Evolutionary conservation across 2,888 invertebrate species (phyloP).

Genomic region (Argyra leucocephala): DNA sequence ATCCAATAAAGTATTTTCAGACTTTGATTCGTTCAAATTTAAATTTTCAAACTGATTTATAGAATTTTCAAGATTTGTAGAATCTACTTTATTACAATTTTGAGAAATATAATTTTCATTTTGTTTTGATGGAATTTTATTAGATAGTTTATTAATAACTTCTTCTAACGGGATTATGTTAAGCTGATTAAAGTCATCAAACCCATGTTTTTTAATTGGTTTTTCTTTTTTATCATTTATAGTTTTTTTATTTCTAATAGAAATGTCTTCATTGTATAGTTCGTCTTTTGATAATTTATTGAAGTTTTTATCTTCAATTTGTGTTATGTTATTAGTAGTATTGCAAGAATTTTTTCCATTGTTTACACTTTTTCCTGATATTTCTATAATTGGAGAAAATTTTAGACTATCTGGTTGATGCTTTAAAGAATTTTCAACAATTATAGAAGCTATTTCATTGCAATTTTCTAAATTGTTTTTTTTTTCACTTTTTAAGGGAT

Average conservation of each 20-base stretch:
- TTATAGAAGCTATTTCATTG: too few species aligned
- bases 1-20: slow-evolving; percentile 8
- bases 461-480: too few species aligned
- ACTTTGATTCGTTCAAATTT: neutral
- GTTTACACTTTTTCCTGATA: too few species aligned
- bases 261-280: neutral
- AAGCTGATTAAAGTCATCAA: neutral
- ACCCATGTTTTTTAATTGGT: neutral
- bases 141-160: neutral
- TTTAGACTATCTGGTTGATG: too few species aligned
- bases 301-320: neutral
- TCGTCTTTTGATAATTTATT: neutral
- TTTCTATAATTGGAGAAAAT: too few species aligned
- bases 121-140: too few species aligned
- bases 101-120: neutral
- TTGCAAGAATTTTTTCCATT: too few species aligned
- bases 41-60: neutral
- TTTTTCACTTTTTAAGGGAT: too few species aligned
- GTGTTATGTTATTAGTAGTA: too few species aligned
- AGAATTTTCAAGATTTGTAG: neutral
- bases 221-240: neutral
- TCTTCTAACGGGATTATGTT: neutral
- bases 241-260: neutral
- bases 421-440: too few species aligned
- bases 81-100: neutral